phyloP scores from a whole-genome alignment of 2,797 vertebrate genomes.

The Acipenser transmontanus region DNA sequence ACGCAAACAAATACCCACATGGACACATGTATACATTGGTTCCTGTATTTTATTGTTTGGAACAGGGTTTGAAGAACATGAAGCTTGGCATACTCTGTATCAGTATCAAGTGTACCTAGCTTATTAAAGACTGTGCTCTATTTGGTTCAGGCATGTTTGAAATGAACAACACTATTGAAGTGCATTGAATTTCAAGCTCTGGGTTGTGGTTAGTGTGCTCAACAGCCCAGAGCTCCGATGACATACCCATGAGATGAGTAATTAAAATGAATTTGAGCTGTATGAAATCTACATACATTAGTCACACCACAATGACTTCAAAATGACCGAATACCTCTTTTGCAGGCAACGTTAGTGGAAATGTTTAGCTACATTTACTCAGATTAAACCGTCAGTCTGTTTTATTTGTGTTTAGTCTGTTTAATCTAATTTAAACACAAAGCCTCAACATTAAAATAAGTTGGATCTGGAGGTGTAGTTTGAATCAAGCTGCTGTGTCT shows the following conservation, averaged over 20 bases:
- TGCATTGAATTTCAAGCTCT: not conserved
- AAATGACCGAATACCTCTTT: constrained; percentile 13
- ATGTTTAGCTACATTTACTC: constrained; percentile 12
- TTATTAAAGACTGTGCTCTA: not conserved
- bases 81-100: not conserved
- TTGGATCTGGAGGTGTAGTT: no score
- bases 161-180: not conserved
- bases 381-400: not conserved
- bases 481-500: no score
- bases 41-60: no score
- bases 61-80: no score
- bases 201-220: constrained; percentile 1
- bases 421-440: not conserved
- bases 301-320: constrained; percentile 15
- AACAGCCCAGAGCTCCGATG: constrained; percentile 8
- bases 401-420: constrained; percentile 2
- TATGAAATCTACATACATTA: constrained; percentile 22
- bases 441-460: not conserved
- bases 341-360: not conserved
- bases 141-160: not conserved
- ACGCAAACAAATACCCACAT: no score
- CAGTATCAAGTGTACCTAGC: not conserved
- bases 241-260: constrained; percentile 25
- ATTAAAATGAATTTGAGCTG: constrained; percentile 16
- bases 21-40: no score